Percentiles rank a stretch among this genome's conserved stretches.
Conservation (phyloP, 2,888 invertebrate genomes). For the Apotomis betuletana region DNA sequence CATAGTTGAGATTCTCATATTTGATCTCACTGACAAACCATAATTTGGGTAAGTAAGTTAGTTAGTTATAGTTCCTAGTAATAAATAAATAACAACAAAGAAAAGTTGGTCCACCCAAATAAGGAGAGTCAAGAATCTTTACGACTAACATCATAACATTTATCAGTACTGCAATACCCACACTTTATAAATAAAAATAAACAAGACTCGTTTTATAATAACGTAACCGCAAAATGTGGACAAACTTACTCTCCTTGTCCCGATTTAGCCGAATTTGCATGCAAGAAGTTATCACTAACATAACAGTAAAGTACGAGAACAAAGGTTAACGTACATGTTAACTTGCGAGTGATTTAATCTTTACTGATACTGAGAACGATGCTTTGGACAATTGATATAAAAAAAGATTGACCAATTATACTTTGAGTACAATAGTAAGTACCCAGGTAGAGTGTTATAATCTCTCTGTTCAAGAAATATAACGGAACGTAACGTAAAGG, state of each 20-base stretch:
- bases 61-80: too few species aligned
- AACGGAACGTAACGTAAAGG: too few species aligned
- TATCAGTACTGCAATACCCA: not conserved
- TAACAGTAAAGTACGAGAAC: constrained; percentile 11
- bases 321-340: not conserved
- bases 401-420: too few species aligned
- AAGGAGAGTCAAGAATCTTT: not conserved
- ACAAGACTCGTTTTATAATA: not conserved
- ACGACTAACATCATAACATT: not conserved
- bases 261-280: constrained; percentile 17
- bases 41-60: too few species aligned
- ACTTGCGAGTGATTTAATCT: not conserved
- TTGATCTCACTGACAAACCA: too few species aligned
- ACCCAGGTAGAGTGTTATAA: too few species aligned
- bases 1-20: too few species aligned
- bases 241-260: constrained; percentile 14
- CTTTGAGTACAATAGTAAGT: too few species aligned
- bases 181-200: constrained; percentile 6
- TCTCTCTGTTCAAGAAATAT: too few species aligned
- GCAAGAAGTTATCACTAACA: constrained; percentile 7
- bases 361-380: not conserved
- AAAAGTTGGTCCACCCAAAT: not conserved
- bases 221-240: not conserved
- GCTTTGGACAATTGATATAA: too few species aligned
- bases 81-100: too few species aligned